Percentiles rank a stretch among this genome's conserved stretches.
These are phyloP conservation scores for Wiebesia pumilae DNA, from an alignment of 1,140 invertebrate species.

Conservation along the genomic window DNA sequence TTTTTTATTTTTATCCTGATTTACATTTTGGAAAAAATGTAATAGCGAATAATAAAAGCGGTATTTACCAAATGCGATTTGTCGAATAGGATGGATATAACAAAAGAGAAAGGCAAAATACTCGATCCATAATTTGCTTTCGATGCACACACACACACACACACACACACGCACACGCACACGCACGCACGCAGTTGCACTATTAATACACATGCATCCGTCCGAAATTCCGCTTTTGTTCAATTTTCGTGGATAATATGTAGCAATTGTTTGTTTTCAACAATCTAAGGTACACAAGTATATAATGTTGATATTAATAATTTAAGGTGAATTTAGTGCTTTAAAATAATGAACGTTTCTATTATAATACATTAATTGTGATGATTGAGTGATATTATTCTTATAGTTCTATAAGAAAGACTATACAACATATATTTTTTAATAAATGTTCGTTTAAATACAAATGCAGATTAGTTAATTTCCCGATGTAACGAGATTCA, in stretches of 20 bases:
- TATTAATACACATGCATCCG: constrained; percentile 29
- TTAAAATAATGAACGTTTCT: constrained; percentile 15
- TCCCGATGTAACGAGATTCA: neutral
- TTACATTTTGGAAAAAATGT: constrained; percentile 9
- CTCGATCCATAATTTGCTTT: neutral
- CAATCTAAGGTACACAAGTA: neutral
- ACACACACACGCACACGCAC: neutral
- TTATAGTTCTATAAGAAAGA: constrained; percentile 40
- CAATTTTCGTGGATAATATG: neutral
- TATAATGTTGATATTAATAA: constrained; percentile 12
- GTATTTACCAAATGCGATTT: neutral
- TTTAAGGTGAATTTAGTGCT: constrained; percentile 34
- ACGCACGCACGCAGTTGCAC: neutral
- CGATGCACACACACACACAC: neutral
- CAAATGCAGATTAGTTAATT: constrained; percentile 20
- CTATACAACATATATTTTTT: constrained; percentile 50
- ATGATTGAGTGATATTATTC: constrained; percentile 46
- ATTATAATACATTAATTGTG: constrained; percentile 44
- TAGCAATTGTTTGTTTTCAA: neutral
- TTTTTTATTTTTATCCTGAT: neutral
- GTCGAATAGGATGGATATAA: neutral
- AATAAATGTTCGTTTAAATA: constrained; percentile 39
- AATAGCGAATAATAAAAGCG: neutral
- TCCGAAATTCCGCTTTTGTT: constrained; percentile 27
- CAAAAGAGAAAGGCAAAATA: neutral